Evolutionary conservation across 2,113 vertebrate genomes (phyloP).

Genomic region (Thomomys bottae): DNA sequence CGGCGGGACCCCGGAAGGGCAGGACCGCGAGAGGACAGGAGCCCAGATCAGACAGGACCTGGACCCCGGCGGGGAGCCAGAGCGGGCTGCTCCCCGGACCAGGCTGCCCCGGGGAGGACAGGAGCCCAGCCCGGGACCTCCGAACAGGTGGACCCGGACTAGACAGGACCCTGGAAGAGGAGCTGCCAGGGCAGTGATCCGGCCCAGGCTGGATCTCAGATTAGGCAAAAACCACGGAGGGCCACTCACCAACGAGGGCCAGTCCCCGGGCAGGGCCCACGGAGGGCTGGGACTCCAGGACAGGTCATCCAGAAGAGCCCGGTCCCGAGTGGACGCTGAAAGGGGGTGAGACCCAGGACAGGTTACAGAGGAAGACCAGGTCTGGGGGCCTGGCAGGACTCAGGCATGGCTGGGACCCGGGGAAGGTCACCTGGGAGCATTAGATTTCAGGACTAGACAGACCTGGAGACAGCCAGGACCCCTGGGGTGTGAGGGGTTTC

Average conservation of each 20-base stretch:
- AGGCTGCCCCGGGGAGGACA: neutral
- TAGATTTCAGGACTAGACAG: neutral
- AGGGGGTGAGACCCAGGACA: too few species aligned
- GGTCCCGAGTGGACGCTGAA: neutral
- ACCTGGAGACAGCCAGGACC: neutral
- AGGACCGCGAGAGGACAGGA: neutral
- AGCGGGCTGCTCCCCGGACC: too few species aligned
- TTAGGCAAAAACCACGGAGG: neutral
- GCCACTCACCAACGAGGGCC: too few species aligned
- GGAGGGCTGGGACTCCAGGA: neutral
- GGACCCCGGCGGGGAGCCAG: too few species aligned
- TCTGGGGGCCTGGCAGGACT: neutral
- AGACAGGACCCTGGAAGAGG: neutral
- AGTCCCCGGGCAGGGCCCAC: neutral
- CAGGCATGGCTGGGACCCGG: neutral
- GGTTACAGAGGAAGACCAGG: neutral
- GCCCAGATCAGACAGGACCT: neutral
- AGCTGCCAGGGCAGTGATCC: too few species aligned
- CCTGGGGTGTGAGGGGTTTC: neutral
- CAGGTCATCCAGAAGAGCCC: too few species aligned
- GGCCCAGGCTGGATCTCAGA: neutral
- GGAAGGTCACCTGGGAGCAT: neutral
- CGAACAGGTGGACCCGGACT: too few species aligned
- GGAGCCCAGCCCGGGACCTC: too few species aligned
- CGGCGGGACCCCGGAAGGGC: neutral